Conservation (phyloP, 2,797 vertebrate species). For the Alfaro cultratus region DNA sequence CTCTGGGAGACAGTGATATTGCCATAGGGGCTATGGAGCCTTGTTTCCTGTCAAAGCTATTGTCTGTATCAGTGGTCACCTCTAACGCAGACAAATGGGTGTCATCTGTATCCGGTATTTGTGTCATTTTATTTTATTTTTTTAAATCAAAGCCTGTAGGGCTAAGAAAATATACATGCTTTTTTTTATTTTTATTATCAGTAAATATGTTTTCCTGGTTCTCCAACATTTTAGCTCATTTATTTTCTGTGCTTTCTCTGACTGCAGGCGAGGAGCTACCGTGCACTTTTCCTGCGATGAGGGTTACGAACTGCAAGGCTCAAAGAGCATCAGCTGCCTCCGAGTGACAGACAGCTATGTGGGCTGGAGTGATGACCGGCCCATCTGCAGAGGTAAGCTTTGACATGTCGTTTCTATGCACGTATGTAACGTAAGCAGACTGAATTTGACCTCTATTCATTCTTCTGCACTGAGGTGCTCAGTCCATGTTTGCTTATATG, state of each 20-base stretch:
- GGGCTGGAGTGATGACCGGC: slow-evolving; percentile 97
- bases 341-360: slow-evolving; percentile 96
- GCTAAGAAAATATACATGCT: slow-evolving; percentile 25
- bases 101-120: slow-evolving; percentile 56
- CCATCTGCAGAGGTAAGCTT: slow-evolving; percentile 93
- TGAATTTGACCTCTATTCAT: slow-evolving; percentile 31
- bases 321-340: slow-evolving; percentile 97
- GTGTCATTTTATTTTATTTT: slow-evolving; percentile 17
- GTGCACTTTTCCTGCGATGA: slow-evolving; percentile 98
- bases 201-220: slow-evolving; percentile 15
- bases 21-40: slow-evolving; percentile 40
- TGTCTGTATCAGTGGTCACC: slow-evolving; percentile 59
- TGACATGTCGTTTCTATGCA: slow-evolving; percentile 7
- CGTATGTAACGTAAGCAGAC: slow-evolving; percentile 2
- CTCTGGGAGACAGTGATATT: slow-evolving; percentile 40
- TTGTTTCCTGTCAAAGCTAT: slow-evolving; percentile 39
- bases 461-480: slow-evolving; percentile 6
- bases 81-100: slow-evolving; percentile 73
- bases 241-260: slow-evolving; percentile 4
- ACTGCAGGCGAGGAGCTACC: slow-evolving; percentile 90
- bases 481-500: slow-evolving; percentile 12
- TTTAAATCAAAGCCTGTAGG: slow-evolving; percentile 41
- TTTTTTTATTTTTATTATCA: background rate
- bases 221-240: slow-evolving; percentile 8
- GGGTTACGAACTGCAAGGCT: slow-evolving; percentile 97